phyloP scores from a whole-genome alignment of 2,888 invertebrate species.

The Julus scanicus region DNA sequence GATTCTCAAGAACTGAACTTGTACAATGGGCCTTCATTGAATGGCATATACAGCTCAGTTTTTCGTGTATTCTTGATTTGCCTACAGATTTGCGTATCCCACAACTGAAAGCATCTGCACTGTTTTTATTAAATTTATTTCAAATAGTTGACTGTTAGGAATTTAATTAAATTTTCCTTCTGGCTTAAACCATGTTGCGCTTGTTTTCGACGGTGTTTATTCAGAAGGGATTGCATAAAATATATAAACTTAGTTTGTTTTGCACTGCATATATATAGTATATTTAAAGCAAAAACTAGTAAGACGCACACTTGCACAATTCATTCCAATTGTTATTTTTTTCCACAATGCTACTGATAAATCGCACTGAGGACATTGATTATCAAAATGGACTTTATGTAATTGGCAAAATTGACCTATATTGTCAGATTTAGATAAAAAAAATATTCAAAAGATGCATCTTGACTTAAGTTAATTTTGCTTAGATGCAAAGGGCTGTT shows the following conservation, averaged over 20 bases:
- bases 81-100: neutral
- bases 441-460: too few species aligned
- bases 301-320: neutral
- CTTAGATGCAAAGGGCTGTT: too few species aligned
- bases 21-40: too few species aligned
- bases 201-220: neutral
- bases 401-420: too few species aligned
- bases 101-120: neutral
- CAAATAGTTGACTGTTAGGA: neutral
- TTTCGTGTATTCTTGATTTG: neutral
- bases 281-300: neutral
- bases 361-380: too few species aligned
- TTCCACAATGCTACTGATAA: neutral
- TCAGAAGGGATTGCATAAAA: neutral
- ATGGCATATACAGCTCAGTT: too few species aligned
- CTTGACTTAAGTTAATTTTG: too few species aligned
- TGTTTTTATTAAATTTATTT: neutral
- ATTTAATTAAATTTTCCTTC: conserved; percentile 22
- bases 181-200: neutral
- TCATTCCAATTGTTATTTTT: neutral
- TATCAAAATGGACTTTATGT: too few species aligned
- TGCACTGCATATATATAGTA: neutral
- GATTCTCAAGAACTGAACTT: too few species aligned
- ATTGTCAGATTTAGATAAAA: too few species aligned
- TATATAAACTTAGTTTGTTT: neutral